These are phyloP conservation scores for Drepana falcataria DNA, from an alignment of 2,888 invertebrate genomes.

Conservation along the genomic window DNA sequence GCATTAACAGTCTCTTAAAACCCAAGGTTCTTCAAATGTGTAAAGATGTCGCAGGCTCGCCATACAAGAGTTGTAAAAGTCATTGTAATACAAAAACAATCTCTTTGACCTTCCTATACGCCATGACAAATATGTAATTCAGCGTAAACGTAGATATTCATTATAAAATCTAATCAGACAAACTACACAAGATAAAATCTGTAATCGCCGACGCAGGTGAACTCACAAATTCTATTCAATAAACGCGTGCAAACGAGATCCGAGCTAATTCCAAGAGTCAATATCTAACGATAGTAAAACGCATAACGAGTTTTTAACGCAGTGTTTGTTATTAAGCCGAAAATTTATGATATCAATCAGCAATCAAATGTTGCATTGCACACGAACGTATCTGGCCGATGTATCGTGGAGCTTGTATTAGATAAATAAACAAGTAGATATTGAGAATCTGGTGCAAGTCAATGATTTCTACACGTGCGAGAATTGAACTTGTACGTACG, in stretches of 20 bases:
- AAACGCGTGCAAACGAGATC: slow-evolving; percentile 16
- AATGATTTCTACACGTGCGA: no score
- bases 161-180: background rate
- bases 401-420: background rate
- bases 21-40: no score
- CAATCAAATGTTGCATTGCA: background rate
- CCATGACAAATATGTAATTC: no score
- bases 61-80: no score
- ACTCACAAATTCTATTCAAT: slow-evolving; percentile 22
- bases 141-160: background rate
- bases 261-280: background rate
- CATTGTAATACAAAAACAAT: no score
- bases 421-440: background rate
- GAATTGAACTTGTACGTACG: no score
- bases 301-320: background rate
- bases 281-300: background rate
- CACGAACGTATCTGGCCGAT: background rate
- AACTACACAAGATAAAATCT: slow-evolving; percentile 3
- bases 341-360: slow-evolving; percentile 1
- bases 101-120: no score
- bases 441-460: background rate
- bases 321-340: background rate
- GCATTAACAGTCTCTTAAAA: no score
- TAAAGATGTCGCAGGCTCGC: no score
- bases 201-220: slow-evolving; percentile 32